Evolutionary conservation across 2,113 vertebrate genomes (phyloP), one percentile per base, ranked within the genome.

Genomic region (Zapornia atra): DNA sequence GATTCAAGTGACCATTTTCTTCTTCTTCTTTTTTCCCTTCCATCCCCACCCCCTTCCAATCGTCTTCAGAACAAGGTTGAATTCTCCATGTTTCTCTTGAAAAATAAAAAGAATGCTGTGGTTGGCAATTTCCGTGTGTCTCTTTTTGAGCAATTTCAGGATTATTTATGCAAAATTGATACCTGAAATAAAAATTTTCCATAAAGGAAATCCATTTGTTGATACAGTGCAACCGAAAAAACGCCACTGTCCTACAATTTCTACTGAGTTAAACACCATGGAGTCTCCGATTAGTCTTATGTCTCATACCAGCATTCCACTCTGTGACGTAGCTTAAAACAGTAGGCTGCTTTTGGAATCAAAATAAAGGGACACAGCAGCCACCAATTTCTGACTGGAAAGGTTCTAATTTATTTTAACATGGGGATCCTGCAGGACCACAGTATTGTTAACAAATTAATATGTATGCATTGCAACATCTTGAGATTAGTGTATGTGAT

Each of bases 401-500:
- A 95, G 53, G 69, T 82, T 82, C 59, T 57, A 79, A 65, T 78
- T 14, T 80, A 54, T 57, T 90, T 91, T 93, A 51, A 61, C 60
- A 54, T 70, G 81, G 31, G 90, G 88, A 94, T 95, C 92, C 95
- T 96, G 73, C 88, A 94, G 89, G 91, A 93, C 94, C 92, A 94
- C 73, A 89, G 85, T 94, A 80, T 72, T 79, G 87, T 94, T 95
- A 97, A 96, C 70, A 86, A 96, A 97, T 97, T 94, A 97, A 96
- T 96, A 93, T 96, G 91, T 94, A 94, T 97, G 97, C 92, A 78
- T 96, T 98, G 82, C 94, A 95, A 93, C 96, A 96, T 97, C 97
- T 98, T 96, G 95, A 87, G 97, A 95, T 94, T 96, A 96, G 91
- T 82, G 95, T 97, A 96, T 96, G 95, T 92, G 92, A 96, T 97